Base-by-base conservation (phyloP, 2,888 invertebrate genomes). In the Agrilus mali region DNA sequence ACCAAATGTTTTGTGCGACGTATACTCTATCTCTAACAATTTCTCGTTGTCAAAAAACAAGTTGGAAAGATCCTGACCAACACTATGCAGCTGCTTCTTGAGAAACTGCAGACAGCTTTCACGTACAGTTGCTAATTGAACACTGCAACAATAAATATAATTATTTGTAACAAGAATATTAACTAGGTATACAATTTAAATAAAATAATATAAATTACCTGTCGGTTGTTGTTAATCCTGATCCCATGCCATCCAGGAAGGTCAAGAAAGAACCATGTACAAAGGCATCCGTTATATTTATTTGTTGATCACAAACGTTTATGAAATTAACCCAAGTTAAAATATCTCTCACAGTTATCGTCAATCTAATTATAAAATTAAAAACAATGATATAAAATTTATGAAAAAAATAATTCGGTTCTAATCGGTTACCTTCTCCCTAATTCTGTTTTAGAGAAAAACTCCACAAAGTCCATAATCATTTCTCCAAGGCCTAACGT, bases 251-350 rank as follows among this genome's bases (percentile, higher is more conserved):
- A 64, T 97, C 96, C 33, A 96, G 69, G 57, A 95, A 92, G 0
- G 92, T 87, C 51, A 95, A 77, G 61, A 82, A 85, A 36, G 92
- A 88, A 2, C 97, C 97, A 58, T 95, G 94, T 17, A 89, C 73
- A 51, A 86, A 88, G 2, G 89, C 83, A 55, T 82, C 79, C 0
- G 69, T 63, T 1, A 75, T 59, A 34, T 71, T 70, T 13, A 65
- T 52, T 46, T 55, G 55, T 31, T 57, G 58, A 8, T 69, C 68
- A 33, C 77, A 77, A 10, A 64, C 63, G 61, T 93, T 92, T 47
- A 96, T 81, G 60, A 95, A 97, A 51, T 82, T 71, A 0, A 90
- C 85, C 96, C 96, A 97, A 0, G 89, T 84, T 17, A 96, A 68
- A 44, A 95, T 74, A 64, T 97, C 96, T 55, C 97, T 77, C 48